Conservation (phyloP, 2,888 invertebrate species). For the Epicampocera succincta region DNA sequence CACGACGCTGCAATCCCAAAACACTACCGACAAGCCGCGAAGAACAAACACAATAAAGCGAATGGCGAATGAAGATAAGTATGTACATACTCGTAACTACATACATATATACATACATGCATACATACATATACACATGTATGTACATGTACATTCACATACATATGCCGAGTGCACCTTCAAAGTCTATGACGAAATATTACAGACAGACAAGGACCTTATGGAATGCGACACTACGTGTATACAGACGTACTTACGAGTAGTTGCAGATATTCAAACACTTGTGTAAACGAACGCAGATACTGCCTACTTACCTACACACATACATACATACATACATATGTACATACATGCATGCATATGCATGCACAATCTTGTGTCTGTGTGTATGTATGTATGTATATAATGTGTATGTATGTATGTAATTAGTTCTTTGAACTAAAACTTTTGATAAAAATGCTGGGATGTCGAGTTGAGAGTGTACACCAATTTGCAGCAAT, state of each 20-base stretch:
- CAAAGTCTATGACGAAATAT: no score
- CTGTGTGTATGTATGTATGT: not conserved
- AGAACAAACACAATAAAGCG: no score
- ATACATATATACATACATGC: not conserved
- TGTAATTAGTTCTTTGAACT: constrained; percentile 15
- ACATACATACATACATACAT: not conserved
- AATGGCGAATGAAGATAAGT: no score
- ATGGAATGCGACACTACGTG: not conserved
- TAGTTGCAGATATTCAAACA: not conserved
- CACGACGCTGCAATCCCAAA: no score
- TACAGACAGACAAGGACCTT: no score
- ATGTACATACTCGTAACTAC: not conserved
- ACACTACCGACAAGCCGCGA: no score
- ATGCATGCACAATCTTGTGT: not conserved
- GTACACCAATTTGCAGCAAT: constrained; percentile 40
- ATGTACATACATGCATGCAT: not conserved
- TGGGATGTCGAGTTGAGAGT: not conserved
- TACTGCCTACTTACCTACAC: not conserved
- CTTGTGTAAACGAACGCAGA: not conserved
- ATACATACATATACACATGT: not conserved
- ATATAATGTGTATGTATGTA: not conserved
- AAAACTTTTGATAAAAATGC: constrained; percentile 10
- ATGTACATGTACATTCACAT: no score
- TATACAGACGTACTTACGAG: not conserved
- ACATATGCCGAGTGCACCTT: no score